phyloP scores from a whole-genome alignment of 2,888 invertebrate genomes.

The Scaptomyza caliginosa region DNA sequence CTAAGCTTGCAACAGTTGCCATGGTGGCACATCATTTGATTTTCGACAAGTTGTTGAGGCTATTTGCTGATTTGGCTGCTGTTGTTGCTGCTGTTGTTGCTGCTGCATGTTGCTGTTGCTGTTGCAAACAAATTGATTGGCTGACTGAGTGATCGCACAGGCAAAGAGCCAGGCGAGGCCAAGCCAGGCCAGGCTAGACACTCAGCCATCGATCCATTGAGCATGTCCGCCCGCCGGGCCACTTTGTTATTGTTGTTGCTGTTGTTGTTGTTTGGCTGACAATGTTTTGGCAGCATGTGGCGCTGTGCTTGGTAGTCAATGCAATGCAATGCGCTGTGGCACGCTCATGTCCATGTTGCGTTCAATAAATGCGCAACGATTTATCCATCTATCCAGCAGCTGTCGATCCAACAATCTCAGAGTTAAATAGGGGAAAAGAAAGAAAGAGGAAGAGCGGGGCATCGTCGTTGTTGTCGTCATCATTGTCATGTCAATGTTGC shows the following conservation, averaged over 20 bases:
- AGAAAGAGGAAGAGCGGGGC: background rate
- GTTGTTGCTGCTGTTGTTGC: slow-evolving; percentile 34
- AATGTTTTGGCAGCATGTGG: slow-evolving; percentile 65
- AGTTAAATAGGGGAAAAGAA: too few species aligned
- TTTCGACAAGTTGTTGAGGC: slow-evolving; percentile 77
- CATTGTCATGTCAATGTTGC: slow-evolving; percentile 59
- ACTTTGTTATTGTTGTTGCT: slow-evolving; percentile 33
- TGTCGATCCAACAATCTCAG: slow-evolving; percentile 57
- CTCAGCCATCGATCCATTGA: slow-evolving; percentile 32
- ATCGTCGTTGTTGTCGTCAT: slow-evolving; percentile 9
- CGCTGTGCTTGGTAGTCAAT: slow-evolving; percentile 35
- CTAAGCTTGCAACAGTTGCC: slow-evolving; percentile 23
- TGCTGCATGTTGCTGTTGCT: slow-evolving; percentile 35
- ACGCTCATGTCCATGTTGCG: slow-evolving; percentile 62
- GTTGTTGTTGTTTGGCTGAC: slow-evolving; percentile 38
- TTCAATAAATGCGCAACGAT: slow-evolving; percentile 72
- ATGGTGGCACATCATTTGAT: slow-evolving; percentile 79
- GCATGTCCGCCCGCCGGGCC: slow-evolving; percentile 61
- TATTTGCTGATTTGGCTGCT: slow-evolving; percentile 75
- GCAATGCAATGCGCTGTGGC: slow-evolving; percentile 24
- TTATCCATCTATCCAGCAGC: slow-evolving; percentile 66
- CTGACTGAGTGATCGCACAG: slow-evolving; percentile 60
- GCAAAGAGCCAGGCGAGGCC: slow-evolving; percentile 2
- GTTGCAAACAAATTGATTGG: slow-evolving; percentile 74
- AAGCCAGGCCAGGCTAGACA: background rate